Base-by-base conservation (phyloP, 2,113 vertebrate genomes). In the Cepphus grylle region DNA sequence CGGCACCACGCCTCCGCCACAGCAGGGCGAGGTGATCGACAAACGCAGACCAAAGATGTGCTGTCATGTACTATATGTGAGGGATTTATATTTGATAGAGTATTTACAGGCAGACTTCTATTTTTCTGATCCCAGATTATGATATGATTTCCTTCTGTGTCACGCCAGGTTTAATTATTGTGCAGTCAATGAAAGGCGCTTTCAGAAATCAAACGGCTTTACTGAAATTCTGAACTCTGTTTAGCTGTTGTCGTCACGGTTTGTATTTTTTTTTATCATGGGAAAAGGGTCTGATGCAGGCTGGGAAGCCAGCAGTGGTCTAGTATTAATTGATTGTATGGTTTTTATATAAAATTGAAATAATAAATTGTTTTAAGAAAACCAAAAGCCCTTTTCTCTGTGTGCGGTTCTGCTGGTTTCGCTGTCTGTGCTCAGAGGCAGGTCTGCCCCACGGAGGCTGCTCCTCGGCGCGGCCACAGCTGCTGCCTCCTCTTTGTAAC, bases 321-420 rank as follows among this genome's bases (percentile, higher is more conserved):
- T 49, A 6, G 11, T 80, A n/a, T 45, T 62, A 42, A 81, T 43
- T 72, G 74, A 97, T 76, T 67, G 36, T 40, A n/a, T 32, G 76
- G 5, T 90, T 96, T 97, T 96, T 94, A 80, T 94, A 96, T 43
- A 20, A 91, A 93, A 96, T 55, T 59, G 19, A 88, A 73, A 66
- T 47, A 93, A 96, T 94, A 96, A 92, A 92, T 78, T 92, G 72
- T 96, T 96, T 91, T 93, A 88, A 95, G 77, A 96, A 96, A 96
- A 95, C 5, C 9, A 47, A 29, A 55, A n/a, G 7, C 5, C 10
- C 6, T 27, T 74, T 61, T 47, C 36, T 42, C 12, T 40, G 29
- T 0, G 1, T 11, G 25, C 14, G 3, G 40, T 34, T 63, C 42
- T 30, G 36, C 13, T 3, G 1, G 2, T 38, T 27, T 42, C 29